These are phyloP conservation scores for Campylomormyrus tamandua DNA, from an alignment of 2,113 vertebrate species.

Conservation along the genomic window DNA sequence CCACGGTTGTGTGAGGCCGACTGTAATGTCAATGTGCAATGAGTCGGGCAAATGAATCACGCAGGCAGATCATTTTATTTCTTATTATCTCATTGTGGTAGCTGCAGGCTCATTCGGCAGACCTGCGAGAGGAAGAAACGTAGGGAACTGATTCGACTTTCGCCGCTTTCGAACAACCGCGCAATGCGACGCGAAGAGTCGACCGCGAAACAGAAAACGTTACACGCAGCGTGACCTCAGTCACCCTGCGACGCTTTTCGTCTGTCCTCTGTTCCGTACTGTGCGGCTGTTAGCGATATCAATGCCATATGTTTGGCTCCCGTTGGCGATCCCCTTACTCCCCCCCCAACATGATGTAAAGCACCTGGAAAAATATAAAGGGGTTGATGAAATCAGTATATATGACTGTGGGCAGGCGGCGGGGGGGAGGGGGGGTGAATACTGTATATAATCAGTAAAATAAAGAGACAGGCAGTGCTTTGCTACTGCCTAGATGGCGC, in stretches of 20 bases:
- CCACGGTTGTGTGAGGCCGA: background rate
- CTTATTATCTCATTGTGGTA: background rate
- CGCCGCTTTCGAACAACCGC: slow-evolving; percentile 23
- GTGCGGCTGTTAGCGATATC: slow-evolving; percentile 46
- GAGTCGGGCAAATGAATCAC: background rate
- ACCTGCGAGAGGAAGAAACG: background rate
- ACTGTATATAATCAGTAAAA: background rate
- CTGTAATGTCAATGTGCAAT: background rate
- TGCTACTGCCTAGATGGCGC: slow-evolving; percentile 41
- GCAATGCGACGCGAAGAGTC: background rate
- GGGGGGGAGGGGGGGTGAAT: background rate
- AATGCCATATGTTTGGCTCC: slow-evolving; percentile 50
- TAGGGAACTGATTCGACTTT: background rate
- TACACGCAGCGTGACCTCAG: slow-evolving; percentile 33
- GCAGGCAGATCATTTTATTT: background rate
- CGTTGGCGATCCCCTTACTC: slow-evolving; percentile 16
- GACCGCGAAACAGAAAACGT: slow-evolving; percentile 25
- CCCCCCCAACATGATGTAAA: slow-evolving; percentile 30
- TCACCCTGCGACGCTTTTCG: slow-evolving; percentile 40
- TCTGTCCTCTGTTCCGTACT: slow-evolving; percentile 32
- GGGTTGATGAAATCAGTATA: background rate
- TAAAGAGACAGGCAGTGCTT: slow-evolving; percentile 11
- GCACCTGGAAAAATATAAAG: slow-evolving; percentile 36
- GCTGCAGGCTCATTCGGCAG: background rate
- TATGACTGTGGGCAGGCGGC: background rate